Evolutionary conservation across 2,888 invertebrate species (phyloP).

Genomic region (Pediacus dermestoides): DNA sequence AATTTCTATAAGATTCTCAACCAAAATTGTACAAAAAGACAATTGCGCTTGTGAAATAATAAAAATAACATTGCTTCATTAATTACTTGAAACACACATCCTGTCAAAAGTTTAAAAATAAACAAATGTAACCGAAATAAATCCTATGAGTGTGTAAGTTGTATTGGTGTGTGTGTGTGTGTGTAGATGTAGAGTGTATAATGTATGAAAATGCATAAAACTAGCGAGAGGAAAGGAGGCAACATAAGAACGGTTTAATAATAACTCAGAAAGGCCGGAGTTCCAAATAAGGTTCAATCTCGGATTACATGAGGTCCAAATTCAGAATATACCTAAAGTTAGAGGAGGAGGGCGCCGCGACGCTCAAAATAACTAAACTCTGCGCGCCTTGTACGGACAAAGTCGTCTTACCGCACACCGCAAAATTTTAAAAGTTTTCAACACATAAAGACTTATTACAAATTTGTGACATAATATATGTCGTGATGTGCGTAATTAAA

Average conservation of each 20-base stretch:
- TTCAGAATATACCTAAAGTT: slow-evolving; percentile 55
- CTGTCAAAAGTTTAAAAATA: slow-evolving; percentile 17
- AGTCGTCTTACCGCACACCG: slow-evolving; percentile 19
- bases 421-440: slow-evolving; percentile 6
- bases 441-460: too few species aligned
- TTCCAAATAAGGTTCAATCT: slow-evolving; percentile 67
- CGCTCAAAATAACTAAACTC: slow-evolving; percentile 43
- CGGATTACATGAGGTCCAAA: slow-evolving; percentile 65
- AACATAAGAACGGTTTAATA: slow-evolving; percentile 49
- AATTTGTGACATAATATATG: too few species aligned
- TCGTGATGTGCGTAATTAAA: too few species aligned
- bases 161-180: too few species aligned
- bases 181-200: slow-evolving; percentile 9
- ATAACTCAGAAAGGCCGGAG: slow-evolving; percentile 47
- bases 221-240: slow-evolving; percentile 24
- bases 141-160: too few species aligned
- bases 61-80: too few species aligned
- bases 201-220: slow-evolving; percentile 18
- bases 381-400: slow-evolving; percentile 46
- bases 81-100: too few species aligned
- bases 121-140: slow-evolving; percentile 17
- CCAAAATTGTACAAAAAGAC: too few species aligned
- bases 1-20: too few species aligned
- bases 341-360: slow-evolving; percentile 44
- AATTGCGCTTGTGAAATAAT: too few species aligned